These are phyloP conservation scores for Ceratina calcarata DNA, from an alignment of 1,140 invertebrate genomes.

Conservation along the genomic window DNA sequence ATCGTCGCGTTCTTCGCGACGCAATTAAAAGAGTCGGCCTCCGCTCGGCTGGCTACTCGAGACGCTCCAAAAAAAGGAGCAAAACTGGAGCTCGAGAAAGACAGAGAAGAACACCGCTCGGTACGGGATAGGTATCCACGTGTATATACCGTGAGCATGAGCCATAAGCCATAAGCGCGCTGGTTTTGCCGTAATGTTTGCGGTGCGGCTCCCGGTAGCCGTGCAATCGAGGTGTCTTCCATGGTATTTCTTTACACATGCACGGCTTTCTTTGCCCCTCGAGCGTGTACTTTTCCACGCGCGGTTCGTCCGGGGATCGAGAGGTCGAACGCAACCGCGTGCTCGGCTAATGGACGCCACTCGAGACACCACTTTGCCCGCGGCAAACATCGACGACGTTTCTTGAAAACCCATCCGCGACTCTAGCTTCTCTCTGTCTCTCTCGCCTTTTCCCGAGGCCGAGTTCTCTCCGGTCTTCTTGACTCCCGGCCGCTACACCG, in stretches of 20 bases:
- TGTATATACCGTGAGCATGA: slow-evolving; percentile 27
- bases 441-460: slow-evolving; percentile 25
- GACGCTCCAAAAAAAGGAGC: slow-evolving; percentile 55
- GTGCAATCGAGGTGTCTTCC: slow-evolving; percentile 75
- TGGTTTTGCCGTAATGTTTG: slow-evolving; percentile 67
- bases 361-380: slow-evolving; percentile 77
- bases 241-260: slow-evolving; percentile 77
- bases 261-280: slow-evolving; percentile 66
- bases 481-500: slow-evolving; percentile 42
- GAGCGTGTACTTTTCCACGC: slow-evolving; percentile 68
- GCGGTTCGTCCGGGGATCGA: slow-evolving; percentile 25
- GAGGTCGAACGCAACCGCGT: slow-evolving; percentile 65
- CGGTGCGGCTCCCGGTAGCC: slow-evolving; percentile 75
- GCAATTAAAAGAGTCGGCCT: too few species aligned
- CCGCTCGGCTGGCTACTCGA: slow-evolving; percentile 25
- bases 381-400: slow-evolving; percentile 77
- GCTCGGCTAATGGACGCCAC: slow-evolving; percentile 77
- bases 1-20: too few species aligned
- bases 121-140: slow-evolving; percentile 50
- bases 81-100: slow-evolving; percentile 47
- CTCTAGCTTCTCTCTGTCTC: slow-evolving; percentile 31
- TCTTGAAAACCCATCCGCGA: slow-evolving; percentile 76
- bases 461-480: too few species aligned
- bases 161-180: slow-evolving; percentile 50
- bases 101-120: slow-evolving; percentile 55